phyloP scores from a whole-genome alignment of 1,140 invertebrate species.

The Babylonia areolata region DNA sequence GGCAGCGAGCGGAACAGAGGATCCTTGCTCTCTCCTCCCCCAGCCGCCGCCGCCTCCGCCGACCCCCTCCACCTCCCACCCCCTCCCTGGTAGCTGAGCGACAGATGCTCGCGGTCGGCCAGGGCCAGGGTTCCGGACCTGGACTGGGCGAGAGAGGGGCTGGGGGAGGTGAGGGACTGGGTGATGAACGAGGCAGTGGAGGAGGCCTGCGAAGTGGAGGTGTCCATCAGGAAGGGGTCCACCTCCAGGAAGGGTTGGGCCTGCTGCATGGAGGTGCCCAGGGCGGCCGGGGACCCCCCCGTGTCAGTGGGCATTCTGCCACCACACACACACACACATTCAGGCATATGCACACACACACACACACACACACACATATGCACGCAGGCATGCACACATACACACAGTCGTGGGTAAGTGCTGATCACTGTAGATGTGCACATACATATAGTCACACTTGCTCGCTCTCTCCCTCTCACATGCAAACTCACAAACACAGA shows the following conservation, averaged over 20 bases:
- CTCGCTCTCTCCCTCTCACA: too few species aligned
- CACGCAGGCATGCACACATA: too few species aligned
- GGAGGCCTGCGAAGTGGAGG: neutral
- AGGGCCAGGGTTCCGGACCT: too few species aligned
- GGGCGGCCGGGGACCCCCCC: neutral
- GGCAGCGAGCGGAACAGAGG: slow-evolving; percentile 30
- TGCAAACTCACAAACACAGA: too few species aligned
- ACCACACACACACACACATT: neutral
- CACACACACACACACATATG: too few species aligned
- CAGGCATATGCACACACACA: neutral
- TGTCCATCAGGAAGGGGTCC: neutral
- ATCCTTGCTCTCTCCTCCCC: slow-evolving; percentile 41
- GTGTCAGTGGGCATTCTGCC: slow-evolving; percentile 27
- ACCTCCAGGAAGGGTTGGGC: neutral
- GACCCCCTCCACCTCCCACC: slow-evolving; percentile 46
- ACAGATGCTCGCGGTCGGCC: slow-evolving; percentile 52
- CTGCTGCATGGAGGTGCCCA: slow-evolving; percentile 6
- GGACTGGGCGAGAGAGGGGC: too few species aligned
- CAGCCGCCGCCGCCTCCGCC: neutral
- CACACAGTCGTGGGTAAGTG: too few species aligned
- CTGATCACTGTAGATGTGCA: too few species aligned
- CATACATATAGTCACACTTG: too few species aligned
- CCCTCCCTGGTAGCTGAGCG: slow-evolving; percentile 61
- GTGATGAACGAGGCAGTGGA: neutral
- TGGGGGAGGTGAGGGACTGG: slow-evolving; percentile 30